A percentile compares a stretch with the other conserved stretches of the same genome.
These are phyloP conservation scores for Speoplatyrhinus poulsoni DNA, from an alignment of 2,113 vertebrate species.

Conservation along the genomic window DNA sequence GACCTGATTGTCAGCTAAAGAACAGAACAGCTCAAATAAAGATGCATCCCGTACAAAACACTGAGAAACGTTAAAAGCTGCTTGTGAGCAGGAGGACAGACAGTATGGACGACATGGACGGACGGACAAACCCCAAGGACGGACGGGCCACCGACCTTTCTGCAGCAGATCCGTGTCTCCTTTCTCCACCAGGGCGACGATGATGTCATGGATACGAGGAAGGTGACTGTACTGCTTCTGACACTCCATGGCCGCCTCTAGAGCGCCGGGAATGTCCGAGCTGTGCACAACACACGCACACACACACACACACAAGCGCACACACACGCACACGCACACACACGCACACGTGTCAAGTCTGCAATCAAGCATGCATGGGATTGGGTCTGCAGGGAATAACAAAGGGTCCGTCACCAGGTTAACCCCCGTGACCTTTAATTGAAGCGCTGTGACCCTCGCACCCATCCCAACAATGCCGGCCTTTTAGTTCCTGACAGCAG, in stretches of 20 bases:
- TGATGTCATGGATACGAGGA: constrained; percentile 84
- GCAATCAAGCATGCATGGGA: constrained; percentile 46
- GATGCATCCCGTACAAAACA: too few relatives aligned
- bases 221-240: constrained; percentile 78
- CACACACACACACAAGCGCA: not conserved
- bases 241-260: constrained; percentile 79
- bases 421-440: constrained; percentile 56
- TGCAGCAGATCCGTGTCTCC: constrained; percentile 87
- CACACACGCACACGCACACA: not conserved
- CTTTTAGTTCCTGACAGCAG: constrained; percentile 68
- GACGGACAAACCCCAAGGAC: not conserved
- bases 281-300: constrained; percentile 66
- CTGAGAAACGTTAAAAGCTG: too few relatives aligned
- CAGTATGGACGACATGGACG: not conserved
- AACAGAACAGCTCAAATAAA: too few relatives aligned
- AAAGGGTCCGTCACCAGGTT: constrained; percentile 41
- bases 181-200: constrained; percentile 84
- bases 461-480: constrained; percentile 49
- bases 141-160: constrained; percentile 79
- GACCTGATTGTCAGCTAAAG: too few relatives aligned
- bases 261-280: constrained; percentile 77
- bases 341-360: constrained; percentile 30
- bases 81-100: too few relatives aligned
- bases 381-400: constrained; percentile 46
- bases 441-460: constrained; percentile 45